Evolutionary conservation across 2,888 invertebrate species (phyloP), one percentile per base, ranked within the genome.

Genomic region (Kuschelorhynchus macadamiae): DNA sequence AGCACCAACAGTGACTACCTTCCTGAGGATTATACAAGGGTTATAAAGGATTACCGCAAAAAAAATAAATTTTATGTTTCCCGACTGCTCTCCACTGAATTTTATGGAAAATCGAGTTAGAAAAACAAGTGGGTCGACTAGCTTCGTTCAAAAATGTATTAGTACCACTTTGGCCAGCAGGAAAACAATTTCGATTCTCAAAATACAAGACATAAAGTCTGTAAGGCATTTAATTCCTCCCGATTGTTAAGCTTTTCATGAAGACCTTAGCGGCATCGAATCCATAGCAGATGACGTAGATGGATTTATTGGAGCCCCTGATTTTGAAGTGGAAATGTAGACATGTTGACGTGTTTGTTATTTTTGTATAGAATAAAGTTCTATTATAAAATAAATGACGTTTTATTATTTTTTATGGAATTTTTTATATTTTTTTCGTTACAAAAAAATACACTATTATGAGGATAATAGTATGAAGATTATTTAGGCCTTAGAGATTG

Each of bases 201-300:
- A 25, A 44, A 16, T 52, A 32, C 41, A 42, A 44, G 21, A 62
- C 52, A 62, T 62, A 41, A 62, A 62, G 42, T 62, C 52, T 9
- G 52, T 52, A 17, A 62, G 52, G 61, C 30, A 62, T 42, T 52
- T 61, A 20, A 39, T 17, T 39, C 39, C 39, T 11, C 11, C 12
- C 30, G 21, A 55, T 41, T 55, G 55, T 30, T 41, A 21, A 41
- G 41, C 20, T 12, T 55, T 55, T 42, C 41, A 55, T 55, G 41
- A 55, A 14, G 41, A 42, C 25, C 20, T 55, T 12, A 55, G 25
- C 12, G 55, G 33, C 18, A 32, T 32, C n/a, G 32, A 50, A 11
- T 5, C n/a, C n/a, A 5, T 32, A 14, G 30, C 41, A 11, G 41
- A 41, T 20, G 42, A 55, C 41, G 55, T 55, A 16, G 41, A 55